Evolutionary conservation across 2,113 vertebrate species (phyloP), one percentile per base, ranked within the genome.

Genomic region (Pseudorectes ferrugineus): DNA sequence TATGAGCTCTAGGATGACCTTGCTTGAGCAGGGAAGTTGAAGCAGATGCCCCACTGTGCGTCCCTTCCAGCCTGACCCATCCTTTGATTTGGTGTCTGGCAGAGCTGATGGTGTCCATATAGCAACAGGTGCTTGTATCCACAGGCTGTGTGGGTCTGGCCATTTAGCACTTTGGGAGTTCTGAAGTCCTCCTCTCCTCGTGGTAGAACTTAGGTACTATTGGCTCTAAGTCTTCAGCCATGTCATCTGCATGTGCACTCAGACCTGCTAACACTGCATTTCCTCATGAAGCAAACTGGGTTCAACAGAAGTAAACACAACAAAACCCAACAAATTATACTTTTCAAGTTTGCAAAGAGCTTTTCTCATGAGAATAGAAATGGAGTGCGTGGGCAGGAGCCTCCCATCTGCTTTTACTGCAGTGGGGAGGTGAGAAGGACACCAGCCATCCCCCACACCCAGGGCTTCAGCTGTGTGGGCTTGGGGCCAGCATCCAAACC

Each of bases 321-420:
- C 25, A 49, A 48, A 87, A 4, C 0, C 5, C 21, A 43, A 29
- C 1, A 35, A 65, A 55, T 51, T 65, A 20, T 4, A 2, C 23
- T 75, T 85, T 36, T 79, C 20, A 43, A 22, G 22, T 63, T 65
- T 61, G 7, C 14, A 42, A 55, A 77, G 42, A 49, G 29, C 22
- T 73, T 58, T n/a, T 72, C 24, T 70, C 21, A 23, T 40, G 52
- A 35, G 65, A 83, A 31, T 79, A 76, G 72, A 75, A 79, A 72
- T 43, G 51, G 25, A 77, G 3, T 5, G 13, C 0, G 0, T 70
- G 38, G 35, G 38, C 55, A 77, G 40, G 40, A 77, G 10, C 5
- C 11, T 66, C 42, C 35, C 26, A 33, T 81, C 63, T 80, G 45
- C 36, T 80, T 79, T 61, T 54, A 12, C 31, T 23, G 25, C 31